Percentiles rank a stretch among this genome's conserved stretches.
These are phyloP conservation scores for Rhabdornis inornatus DNA, from an alignment of 2,113 vertebrate species.

Conservation along the genomic window DNA sequence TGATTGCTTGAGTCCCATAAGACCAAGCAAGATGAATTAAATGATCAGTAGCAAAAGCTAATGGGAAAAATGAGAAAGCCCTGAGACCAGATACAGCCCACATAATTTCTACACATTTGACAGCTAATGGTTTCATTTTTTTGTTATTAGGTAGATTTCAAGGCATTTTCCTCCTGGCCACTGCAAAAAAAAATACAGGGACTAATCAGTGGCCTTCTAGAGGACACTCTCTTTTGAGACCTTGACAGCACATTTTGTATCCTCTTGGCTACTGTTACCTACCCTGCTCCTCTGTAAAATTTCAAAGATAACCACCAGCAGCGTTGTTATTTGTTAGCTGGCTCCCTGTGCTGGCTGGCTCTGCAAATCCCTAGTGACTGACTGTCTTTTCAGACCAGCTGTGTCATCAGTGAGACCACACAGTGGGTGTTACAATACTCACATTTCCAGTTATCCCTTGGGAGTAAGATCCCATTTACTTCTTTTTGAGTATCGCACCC, in stretches of 20 bases:
- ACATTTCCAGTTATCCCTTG: not conserved
- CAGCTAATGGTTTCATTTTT: not conserved
- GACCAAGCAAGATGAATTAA: not conserved
- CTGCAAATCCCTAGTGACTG: not conserved
- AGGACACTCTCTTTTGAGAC: not conserved
- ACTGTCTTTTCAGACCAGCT: not conserved
- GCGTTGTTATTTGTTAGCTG: not conserved
- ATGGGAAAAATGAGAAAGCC: not conserved
- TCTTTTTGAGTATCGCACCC: not conserved
- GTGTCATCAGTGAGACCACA: not conserved
- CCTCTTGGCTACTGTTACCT: not conserved
- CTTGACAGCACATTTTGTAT: not conserved
- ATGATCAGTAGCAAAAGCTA: not conserved
- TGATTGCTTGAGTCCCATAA: not conserved
- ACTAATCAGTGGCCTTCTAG: not conserved
- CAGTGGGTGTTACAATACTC: not conserved
- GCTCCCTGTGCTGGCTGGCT: not conserved
- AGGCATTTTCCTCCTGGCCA: not conserved
- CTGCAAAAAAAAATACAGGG: not conserved
- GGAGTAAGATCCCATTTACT: not conserved
- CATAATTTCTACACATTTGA: not conserved
- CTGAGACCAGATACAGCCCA: not conserved
- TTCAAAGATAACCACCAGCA: not conserved
- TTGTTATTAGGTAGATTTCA: conserved; percentile 1
- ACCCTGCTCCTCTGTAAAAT: not conserved